Conservation (phyloP, 2,797 vertebrate species). For the Chelidonichthys spinosus region DNA sequence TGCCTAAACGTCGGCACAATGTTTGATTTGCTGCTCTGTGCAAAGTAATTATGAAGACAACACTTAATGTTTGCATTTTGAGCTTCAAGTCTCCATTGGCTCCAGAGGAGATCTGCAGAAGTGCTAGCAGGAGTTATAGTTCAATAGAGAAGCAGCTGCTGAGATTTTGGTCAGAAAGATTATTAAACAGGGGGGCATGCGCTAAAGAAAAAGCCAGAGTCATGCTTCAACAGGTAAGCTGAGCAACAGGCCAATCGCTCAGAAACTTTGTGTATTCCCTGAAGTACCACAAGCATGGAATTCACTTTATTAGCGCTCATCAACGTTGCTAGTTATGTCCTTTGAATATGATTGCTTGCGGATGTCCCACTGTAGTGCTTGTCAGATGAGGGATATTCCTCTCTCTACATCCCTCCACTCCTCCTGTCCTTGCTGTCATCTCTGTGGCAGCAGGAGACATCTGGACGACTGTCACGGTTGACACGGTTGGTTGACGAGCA, state of each 20-base stretch:
- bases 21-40: neutral
- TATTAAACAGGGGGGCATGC: constrained; percentile 21
- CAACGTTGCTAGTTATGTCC: constrained; percentile 55
- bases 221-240: constrained; percentile 52
- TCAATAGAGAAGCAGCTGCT: constrained; percentile 19
- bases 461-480: constrained; percentile 89
- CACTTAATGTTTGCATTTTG: neutral
- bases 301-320: constrained; percentile 67
- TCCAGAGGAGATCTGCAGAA: neutral
- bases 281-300: constrained; percentile 51
- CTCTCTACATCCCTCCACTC: constrained; percentile 53
- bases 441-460: constrained; percentile 84
- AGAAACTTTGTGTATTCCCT: constrained; percentile 71
- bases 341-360: constrained; percentile 63
- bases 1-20: too few species aligned
- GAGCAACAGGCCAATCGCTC: constrained; percentile 55
- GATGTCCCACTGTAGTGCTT: constrained; percentile 68
- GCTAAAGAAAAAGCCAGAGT: constrained; percentile 15
- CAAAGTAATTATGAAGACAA: neutral
- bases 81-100: neutral
- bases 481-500: constrained; percentile 84
- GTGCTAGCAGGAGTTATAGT: neutral
- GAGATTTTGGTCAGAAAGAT: constrained; percentile 30
- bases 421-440: constrained; percentile 78
- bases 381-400: constrained; percentile 70